phyloP scores from a whole-genome alignment of 2,888 invertebrate genomes.

The Euproctis similis region DNA sequence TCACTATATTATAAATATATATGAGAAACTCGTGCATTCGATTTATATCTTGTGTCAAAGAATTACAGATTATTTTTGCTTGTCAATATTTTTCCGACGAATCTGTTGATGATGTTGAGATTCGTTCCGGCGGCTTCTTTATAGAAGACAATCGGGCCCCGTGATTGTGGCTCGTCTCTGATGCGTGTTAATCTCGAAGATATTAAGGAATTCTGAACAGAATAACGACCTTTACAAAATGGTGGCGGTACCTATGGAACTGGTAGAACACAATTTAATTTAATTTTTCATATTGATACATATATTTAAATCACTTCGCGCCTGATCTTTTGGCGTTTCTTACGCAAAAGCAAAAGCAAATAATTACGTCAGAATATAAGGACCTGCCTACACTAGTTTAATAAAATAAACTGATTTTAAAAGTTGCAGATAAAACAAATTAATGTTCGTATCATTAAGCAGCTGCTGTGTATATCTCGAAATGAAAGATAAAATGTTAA shows the following conservation, averaged over 20 bases:
- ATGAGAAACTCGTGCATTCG: slow-evolving; percentile 7
- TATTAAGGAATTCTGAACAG: slow-evolving; percentile 25
- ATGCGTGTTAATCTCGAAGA: slow-evolving; percentile 34
- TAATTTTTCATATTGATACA: too few relatives aligned
- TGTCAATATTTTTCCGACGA: slow-evolving; percentile 1
- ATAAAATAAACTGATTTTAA: neutral
- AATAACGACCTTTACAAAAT: slow-evolving; percentile 24
- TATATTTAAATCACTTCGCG: too few relatives aligned
- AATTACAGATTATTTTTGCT: slow-evolving; percentile 8
- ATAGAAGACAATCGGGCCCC: slow-evolving; percentile 36
- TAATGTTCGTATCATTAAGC: neutral
- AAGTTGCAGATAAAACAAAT: neutral
- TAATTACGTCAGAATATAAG: too few relatives aligned
- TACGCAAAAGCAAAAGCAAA: too few relatives aligned
- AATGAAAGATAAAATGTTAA: slow-evolving; percentile 1
- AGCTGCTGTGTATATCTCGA: neutral
- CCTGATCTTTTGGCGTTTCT: too few relatives aligned
- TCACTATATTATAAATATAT: slow-evolving; percentile 2
- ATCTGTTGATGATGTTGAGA: slow-evolving; percentile 23
- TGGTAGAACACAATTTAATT: too few relatives aligned
- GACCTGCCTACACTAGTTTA: too few relatives aligned
- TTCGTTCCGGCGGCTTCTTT: slow-evolving; percentile 35
- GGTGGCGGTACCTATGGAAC: too few relatives aligned
- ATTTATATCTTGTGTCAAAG: slow-evolving; percentile 1
- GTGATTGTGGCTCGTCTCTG: slow-evolving; percentile 40